A percentile compares a stretch with the other conserved stretches of the same genome.
These are phyloP conservation scores for Papilio polyxenes DNA, from an alignment of 1,140 invertebrate genomes.

Conservation along the genomic window DNA sequence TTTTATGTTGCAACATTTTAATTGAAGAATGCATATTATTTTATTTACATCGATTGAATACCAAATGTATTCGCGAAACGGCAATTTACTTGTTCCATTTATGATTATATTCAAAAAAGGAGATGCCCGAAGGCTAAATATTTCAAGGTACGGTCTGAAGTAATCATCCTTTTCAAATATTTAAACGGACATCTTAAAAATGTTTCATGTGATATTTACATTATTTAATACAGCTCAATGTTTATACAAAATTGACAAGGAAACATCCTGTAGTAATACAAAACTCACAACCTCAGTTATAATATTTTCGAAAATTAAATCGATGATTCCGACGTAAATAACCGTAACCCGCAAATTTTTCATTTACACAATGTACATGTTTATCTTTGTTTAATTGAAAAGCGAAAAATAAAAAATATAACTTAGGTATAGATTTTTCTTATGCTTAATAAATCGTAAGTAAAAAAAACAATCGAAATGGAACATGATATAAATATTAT, in stretches of 20 bases:
- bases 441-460: too few species aligned
- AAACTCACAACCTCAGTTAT: neutral
- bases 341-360: too few species aligned
- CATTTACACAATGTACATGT: too few species aligned
- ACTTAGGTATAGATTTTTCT: too few species aligned
- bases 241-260: neutral
- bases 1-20: neutral
- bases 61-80: neutral
- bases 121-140: neutral
- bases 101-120: neutral
- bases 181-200: conserved; percentile 4
- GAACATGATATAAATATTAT: too few species aligned
- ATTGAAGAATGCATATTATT: neutral
- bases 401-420: too few species aligned
- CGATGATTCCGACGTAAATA: too few species aligned
- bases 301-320: neutral
- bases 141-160: neutral
- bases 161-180: conserved; percentile 16
- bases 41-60: neutral
- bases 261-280: neutral
- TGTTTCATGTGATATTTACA: conserved; percentile 6
- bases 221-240: neutral
- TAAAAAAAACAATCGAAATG: too few species aligned
- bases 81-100: neutral
- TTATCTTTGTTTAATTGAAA: too few species aligned